Evolutionary conservation across 2,797 vertebrate species (phyloP).

Genomic region (Danio tinwini): DNA sequence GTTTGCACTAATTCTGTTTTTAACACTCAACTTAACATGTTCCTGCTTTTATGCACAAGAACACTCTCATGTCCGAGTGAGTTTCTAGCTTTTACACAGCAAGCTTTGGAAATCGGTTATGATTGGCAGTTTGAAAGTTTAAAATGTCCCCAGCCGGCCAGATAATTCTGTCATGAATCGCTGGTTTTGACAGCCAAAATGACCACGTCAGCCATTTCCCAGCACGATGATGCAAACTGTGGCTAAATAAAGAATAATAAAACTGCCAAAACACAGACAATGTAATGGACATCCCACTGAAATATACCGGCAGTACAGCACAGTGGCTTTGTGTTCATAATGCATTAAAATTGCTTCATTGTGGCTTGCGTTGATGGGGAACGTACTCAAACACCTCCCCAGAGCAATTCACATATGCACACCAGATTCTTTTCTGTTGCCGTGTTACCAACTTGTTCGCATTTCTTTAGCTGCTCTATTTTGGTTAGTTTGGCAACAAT

Average conservation of each 20-base stretch:
- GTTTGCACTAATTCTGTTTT: too few relatives aligned
- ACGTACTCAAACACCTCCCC: background rate
- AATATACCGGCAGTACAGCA: background rate
- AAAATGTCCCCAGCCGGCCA: background rate
- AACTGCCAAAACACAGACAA: conserved; percentile 4
- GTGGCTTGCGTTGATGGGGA: background rate
- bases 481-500: conserved; percentile 53
- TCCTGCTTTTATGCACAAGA: too few relatives aligned
- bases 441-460: conserved; percentile 45
- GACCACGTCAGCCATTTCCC: conserved; percentile 23
- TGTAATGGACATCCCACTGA: background rate
- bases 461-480: conserved; percentile 43
- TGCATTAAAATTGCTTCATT: background rate
- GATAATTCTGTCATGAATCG: conserved; percentile 13
- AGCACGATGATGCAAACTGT: conserved; percentile 13
- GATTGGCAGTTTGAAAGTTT: conserved; percentile 18
- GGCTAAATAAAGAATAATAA: conserved; percentile 8
- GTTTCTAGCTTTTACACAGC: background rate
- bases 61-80: background rate
- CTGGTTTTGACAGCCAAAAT: conserved; percentile 30
- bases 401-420: conserved; percentile 12
- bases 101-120: background rate
- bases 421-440: conserved; percentile 51
- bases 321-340: background rate
- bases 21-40: too few relatives aligned